Conservation (phyloP, 1,140 invertebrate species). For the Macrobrachium nipponense region DNA sequence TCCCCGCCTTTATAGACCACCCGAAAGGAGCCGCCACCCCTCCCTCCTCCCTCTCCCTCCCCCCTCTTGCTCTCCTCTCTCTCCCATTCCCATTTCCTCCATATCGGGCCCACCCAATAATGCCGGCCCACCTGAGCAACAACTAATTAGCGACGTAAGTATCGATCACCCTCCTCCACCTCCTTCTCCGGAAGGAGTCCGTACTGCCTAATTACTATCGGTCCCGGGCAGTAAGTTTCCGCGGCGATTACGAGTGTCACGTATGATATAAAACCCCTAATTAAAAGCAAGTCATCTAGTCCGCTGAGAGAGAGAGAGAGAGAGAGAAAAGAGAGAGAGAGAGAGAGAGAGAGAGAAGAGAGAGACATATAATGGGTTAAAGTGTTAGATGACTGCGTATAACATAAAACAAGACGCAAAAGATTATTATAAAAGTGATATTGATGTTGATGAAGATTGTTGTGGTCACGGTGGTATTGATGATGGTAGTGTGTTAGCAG, state of each 20-base stretch:
- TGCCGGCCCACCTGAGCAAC: constrained; percentile 28
- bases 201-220: constrained; percentile 42
- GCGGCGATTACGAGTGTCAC: constrained; percentile 48
- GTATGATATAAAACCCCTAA: constrained; percentile 56
- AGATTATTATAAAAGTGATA: too few species aligned
- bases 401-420: neutral
- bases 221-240: constrained; percentile 38
- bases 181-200: constrained; percentile 26
- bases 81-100: too few species aligned
- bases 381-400: neutral
- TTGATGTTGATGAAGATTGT: too few species aligned
- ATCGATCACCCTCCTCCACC: constrained; percentile 10
- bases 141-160: constrained; percentile 15
- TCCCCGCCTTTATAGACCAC: too few species aligned
- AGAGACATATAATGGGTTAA: neutral
- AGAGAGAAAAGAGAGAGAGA: too few species aligned
- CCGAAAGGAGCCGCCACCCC: too few species aligned
- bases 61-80: too few species aligned
- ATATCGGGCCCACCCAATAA: constrained; percentile 22
- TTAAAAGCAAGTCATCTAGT: constrained; percentile 48
- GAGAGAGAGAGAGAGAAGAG: neutral
- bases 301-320: neutral
- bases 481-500: too few species aligned
- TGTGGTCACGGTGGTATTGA: too few species aligned
- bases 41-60: too few species aligned